These are phyloP conservation scores for Triplophysa tibetana DNA, from an alignment of 2,113 vertebrate species.

Conservation along the genomic window DNA sequence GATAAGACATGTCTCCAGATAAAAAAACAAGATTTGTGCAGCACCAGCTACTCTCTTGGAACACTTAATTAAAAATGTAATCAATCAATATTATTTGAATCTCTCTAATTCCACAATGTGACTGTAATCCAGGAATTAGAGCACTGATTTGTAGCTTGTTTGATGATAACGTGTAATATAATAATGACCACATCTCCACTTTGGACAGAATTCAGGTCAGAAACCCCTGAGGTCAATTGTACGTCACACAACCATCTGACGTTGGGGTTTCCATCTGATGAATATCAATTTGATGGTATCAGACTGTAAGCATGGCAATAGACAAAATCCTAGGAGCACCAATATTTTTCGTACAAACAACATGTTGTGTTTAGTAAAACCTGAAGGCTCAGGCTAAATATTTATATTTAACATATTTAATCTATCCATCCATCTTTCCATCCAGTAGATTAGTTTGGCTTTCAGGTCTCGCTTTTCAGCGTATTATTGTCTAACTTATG, in stretches of 20 bases:
- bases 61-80: no score
- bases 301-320: constrained; percentile 40
- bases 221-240: neutral
- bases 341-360: neutral
- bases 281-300: constrained; percentile 24
- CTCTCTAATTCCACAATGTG: no score
- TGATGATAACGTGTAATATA: neutral
- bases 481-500: neutral
- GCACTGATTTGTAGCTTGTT: no score
- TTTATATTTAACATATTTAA: neutral
- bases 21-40: neutral
- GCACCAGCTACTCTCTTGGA: no score
- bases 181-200: neutral
- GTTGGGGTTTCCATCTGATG: constrained; percentile 16
- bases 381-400: neutral
- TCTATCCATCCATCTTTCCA: no score
- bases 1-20: neutral
- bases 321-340: constrained; percentile 16
- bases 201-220: neutral
- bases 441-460: neutral
- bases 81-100: no score
- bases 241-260: neutral
- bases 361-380: neutral
- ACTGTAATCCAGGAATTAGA: no score
- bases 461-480: neutral